A percentile compares a stretch with the other conserved stretches of the same genome.
Conservation (phyloP, 2,113 vertebrate genomes). For the Gambusia affinis region DNA sequence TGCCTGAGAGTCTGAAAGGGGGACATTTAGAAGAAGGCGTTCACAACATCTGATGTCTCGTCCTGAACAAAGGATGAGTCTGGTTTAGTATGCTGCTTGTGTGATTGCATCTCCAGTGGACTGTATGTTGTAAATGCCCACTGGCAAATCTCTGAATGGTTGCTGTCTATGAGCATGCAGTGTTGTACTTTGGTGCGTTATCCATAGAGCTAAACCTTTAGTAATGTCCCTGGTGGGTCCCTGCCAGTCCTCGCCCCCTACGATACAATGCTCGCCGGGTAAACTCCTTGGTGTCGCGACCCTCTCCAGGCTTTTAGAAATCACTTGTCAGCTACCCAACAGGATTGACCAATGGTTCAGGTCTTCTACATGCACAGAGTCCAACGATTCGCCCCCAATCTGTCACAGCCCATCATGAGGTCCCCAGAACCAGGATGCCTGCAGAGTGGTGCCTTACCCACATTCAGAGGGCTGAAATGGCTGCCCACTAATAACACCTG, state of each 20-base stretch:
- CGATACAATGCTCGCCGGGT: constrained; percentile 50
- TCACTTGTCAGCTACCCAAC: constrained; percentile 60
- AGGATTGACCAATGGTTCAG: constrained; percentile 43
- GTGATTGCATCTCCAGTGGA: constrained; percentile 37
- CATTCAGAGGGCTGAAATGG: constrained; percentile 22
- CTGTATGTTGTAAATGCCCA: constrained; percentile 65
- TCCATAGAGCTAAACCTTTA: constrained; percentile 54
- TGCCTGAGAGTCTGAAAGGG: constrained; percentile 54
- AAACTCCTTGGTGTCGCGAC: constrained; percentile 64
- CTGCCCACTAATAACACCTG: constrained; percentile 36
- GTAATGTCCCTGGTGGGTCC: constrained; percentile 52
- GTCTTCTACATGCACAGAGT: constrained; percentile 53
- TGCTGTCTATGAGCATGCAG: constrained; percentile 36
- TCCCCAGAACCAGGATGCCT: constrained; percentile 47
- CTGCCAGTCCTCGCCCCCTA: constrained; percentile 59
- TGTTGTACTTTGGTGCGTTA: constrained; percentile 33
- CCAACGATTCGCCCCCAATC: constrained; percentile 71
- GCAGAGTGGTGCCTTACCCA: constrained; percentile 33
- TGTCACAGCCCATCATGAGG: constrained; percentile 72
- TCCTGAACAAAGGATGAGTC: constrained; percentile 61
- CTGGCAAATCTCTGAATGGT: constrained; percentile 62
- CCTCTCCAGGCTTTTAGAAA: constrained; percentile 74
- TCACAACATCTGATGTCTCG: constrained; percentile 67
- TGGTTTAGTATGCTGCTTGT: constrained; percentile 70
- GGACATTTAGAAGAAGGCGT: constrained; percentile 60